A percentile compares a stretch with the other conserved stretches of the same genome.
Evolutionary conservation across 1,140 invertebrate species (phyloP).

Genomic region (Platyura marginata): DNA sequence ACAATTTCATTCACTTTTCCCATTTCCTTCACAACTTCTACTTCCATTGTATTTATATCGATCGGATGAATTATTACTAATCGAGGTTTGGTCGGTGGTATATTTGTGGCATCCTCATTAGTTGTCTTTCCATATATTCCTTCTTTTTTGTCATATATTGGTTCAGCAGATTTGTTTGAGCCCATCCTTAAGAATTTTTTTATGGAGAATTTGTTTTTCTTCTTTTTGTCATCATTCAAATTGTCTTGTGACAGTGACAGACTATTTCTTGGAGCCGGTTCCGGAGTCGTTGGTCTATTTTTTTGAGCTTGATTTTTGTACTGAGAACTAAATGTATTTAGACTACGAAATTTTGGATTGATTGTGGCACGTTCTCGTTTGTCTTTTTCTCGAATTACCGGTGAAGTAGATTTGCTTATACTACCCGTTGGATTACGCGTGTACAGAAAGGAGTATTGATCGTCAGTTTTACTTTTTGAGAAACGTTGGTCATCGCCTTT

Average conservation of each 20-base stretch:
- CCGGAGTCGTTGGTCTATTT: slow-evolving; percentile 25
- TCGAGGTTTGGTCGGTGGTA: slow-evolving; percentile 36
- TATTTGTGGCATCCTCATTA: slow-evolving; percentile 12
- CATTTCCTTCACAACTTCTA: slow-evolving; percentile 51
- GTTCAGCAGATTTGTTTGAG: slow-evolving; percentile 16
- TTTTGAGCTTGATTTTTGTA: slow-evolving; percentile 18
- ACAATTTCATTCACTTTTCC: slow-evolving; percentile 26
- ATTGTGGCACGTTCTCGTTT: slow-evolving; percentile 48
- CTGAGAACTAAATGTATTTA: slow-evolving; percentile 21
- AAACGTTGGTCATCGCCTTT: neutral
- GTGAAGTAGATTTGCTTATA: slow-evolving; percentile 36
- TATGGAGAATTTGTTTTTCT: slow-evolving; percentile 55
- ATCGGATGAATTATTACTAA: slow-evolving; percentile 75
- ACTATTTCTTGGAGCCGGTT: slow-evolving; percentile 41
- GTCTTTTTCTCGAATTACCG: slow-evolving; percentile 52
- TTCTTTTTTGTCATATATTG: slow-evolving; percentile 14
- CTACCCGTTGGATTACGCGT: slow-evolving; percentile 34
- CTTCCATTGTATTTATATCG: slow-evolving; percentile 56
- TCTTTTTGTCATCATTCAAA: slow-evolving; percentile 46
- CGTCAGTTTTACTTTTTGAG: neutral
- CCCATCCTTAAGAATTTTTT: slow-evolving; percentile 66
- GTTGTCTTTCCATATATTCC: slow-evolving; percentile 21
- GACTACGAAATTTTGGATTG: slow-evolving; percentile 38
- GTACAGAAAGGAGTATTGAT: slow-evolving; percentile 14
- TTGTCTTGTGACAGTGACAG: slow-evolving; percentile 55